phyloP scores from a whole-genome alignment of 2,797 vertebrate genomes.

The Crocodylus rhombifer region DNA sequence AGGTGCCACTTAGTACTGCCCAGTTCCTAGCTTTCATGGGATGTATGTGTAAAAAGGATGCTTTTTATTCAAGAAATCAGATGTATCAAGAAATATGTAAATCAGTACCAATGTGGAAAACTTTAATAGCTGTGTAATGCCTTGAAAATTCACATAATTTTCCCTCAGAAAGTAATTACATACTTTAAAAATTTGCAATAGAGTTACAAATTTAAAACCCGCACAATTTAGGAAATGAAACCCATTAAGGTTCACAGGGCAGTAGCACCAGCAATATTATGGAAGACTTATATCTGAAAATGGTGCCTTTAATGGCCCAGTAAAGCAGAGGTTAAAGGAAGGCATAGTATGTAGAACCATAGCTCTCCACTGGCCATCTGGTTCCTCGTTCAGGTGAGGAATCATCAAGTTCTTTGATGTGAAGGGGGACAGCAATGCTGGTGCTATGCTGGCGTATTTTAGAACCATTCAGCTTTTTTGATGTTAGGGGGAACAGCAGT shows the following conservation, averaged over 20 bases:
- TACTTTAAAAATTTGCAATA: neutral
- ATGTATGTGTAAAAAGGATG: neutral
- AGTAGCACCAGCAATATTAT: neutral
- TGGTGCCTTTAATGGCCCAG: neutral
- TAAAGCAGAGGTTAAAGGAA: neutral
- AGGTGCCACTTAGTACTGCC: neutral
- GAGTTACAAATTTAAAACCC: neutral
- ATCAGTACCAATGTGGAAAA: neutral
- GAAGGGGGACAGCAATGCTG: neutral
- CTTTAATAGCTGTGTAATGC: neutral
- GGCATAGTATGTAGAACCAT: neutral
- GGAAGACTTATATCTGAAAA: neutral
- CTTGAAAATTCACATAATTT: neutral
- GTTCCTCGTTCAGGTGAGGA: neutral
- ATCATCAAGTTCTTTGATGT: neutral
- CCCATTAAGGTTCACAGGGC: neutral
- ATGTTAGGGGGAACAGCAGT: neutral
- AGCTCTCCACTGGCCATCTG: neutral
- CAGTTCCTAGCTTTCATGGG: neutral
- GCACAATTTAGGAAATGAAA: neutral
- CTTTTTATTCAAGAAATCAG: neutral
- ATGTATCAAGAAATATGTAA: neutral
- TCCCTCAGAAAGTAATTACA: neutral
- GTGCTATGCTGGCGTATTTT: neutral
- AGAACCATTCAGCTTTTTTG: neutral